Evolutionary conservation across 2,797 vertebrate genomes (phyloP).

Genomic region (Ispidina picta): DNA sequence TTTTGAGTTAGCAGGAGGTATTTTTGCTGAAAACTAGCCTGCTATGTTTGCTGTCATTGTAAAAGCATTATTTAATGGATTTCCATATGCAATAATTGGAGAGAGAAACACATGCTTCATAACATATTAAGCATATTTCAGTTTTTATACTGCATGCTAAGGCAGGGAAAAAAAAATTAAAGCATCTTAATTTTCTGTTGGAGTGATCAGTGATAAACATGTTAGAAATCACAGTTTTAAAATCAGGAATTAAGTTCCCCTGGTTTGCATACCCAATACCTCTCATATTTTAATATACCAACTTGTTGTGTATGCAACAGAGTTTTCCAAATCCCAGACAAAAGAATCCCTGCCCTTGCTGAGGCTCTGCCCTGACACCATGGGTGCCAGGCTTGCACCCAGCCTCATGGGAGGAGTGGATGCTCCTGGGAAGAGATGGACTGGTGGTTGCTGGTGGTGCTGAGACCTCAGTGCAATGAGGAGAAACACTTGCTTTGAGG

Average conservation of each 20-base stretch:
- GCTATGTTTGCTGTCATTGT: background rate
- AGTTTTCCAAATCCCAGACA: background rate
- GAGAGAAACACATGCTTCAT: background rate
- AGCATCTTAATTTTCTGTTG: background rate
- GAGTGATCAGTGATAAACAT: background rate
- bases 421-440: fast-evolving
- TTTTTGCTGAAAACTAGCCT: background rate
- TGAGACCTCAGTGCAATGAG: background rate
- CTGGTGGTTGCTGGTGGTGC: background rate
- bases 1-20: background rate
- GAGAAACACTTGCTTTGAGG: background rate
- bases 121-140: background rate
- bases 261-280: background rate
- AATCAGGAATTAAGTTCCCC: background rate
- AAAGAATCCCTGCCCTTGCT: background rate
- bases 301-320: background rate
- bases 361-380: background rate
- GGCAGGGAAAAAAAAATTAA: background rate
- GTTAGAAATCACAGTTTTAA: background rate
- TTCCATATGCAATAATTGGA: background rate
- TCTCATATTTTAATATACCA: background rate
- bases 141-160: background rate
- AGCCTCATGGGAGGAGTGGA: background rate
- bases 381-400: background rate
- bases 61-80: background rate